Conservation (phyloP, 92 coral and sea anemone genomes). For the Bergia sp. region DNA sequence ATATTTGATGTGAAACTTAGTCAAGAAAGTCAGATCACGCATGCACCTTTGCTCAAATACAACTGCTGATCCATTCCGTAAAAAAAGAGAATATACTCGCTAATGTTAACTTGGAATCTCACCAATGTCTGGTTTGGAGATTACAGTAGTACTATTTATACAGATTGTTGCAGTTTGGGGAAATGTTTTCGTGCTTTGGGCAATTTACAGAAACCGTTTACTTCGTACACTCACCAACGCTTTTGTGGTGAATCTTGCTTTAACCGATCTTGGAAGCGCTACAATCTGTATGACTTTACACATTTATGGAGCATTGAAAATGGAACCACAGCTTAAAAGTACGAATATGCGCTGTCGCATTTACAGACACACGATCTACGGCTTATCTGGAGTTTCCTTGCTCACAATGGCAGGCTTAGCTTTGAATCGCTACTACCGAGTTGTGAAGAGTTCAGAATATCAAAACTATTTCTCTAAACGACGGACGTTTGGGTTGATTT, state of each 20-base stretch:
- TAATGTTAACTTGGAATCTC: background rate
- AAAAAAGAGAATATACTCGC: background rate
- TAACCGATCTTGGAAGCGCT: constrained; percentile 16
- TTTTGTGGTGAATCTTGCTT: constrained; percentile 8
- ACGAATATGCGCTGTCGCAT: background rate
- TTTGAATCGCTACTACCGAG: constrained; percentile 12
- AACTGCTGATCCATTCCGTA: no score
- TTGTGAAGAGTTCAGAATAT: constrained; percentile 9
- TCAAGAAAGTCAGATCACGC: no score
- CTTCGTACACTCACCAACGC: background rate
- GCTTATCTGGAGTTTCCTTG: background rate
- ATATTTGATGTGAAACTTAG: no score
- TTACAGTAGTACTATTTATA: background rate
- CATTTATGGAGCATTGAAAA: background rate
- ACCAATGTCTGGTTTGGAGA: background rate
- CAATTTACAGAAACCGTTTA: background rate
- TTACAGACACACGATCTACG: background rate
- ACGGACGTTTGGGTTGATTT: background rate
- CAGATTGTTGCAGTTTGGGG: background rate
- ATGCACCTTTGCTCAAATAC: no score
- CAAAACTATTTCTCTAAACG: background rate
- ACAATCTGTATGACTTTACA: constrained; percentile 15
- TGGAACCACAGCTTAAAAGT: background rate
- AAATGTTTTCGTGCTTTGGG: background rate
- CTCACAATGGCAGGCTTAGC: constrained; percentile 1